Base-by-base conservation (phyloP, 2,888 invertebrate genomes). In the Ectropis crepuscularia region DNA sequence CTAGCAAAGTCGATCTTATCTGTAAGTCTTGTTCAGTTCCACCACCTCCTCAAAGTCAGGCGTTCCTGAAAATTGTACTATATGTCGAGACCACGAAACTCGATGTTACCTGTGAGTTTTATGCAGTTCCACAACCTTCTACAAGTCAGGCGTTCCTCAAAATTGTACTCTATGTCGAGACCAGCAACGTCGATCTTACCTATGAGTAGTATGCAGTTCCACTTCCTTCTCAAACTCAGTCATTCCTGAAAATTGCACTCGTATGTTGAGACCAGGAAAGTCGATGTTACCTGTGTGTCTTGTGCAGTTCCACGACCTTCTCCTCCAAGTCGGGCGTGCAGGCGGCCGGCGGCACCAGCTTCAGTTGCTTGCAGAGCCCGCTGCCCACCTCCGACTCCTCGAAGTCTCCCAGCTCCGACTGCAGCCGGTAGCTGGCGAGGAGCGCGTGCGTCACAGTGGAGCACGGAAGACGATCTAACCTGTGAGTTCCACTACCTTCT, bases 351-450 rank as follows among this genome's bases (percentile, higher is more conserved):
- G 99, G 99, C 53, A 98, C 99, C 85, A 99, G 97, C 87, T 96
- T 96, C 80, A 99, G 97, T 76, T 98, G 98, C 81, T 96, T 95
- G 78, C 99, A 95, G 86, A 99, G 98, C 64, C 93, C 94, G 8
- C 95, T 94, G 47, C 95, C 95, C 85, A 94, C 79, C 74, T 95
- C 94, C 57, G 95, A 92, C 73, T 95, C 94, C 88, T 99, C 98
- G 83, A 97, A 97, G 91, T 99, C 99, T 0, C 99, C 99, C 68
- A 99, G 94, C 91, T 99, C 99, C 0, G 99, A 98, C 90, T 99
- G 99, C 59, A 98, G 98, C 66, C 95, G 90, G 85, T 95, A 95
- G 51, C 98, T 97, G 47, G 98, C 98, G 65, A 99, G 94, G 57
- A 99, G 94, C 6, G 99, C 99, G 87, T 99, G 98, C 7, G 99